A percentile compares a stretch with the other conserved stretches of the same genome.
These are phyloP conservation scores for Orchesellides sinensis DNA, from an alignment of 2,888 invertebrate genomes.

Conservation along the genomic window DNA sequence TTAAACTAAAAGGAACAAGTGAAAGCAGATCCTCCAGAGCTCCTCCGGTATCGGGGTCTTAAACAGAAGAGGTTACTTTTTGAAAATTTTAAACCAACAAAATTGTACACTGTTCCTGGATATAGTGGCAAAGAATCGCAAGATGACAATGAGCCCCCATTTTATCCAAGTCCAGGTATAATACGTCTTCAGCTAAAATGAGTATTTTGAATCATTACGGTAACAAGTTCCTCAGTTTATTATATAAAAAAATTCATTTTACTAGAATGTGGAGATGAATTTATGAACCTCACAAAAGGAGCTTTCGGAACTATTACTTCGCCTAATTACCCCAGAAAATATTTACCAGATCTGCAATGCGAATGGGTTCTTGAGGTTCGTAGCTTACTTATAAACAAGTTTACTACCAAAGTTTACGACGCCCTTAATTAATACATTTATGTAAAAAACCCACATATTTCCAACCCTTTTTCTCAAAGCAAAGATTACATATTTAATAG, in stretches of 20 bases:
- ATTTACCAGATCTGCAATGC: slow-evolving; percentile 63
- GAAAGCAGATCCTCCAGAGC: slow-evolving; percentile 25
- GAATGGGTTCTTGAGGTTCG: slow-evolving; percentile 71
- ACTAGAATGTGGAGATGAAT: slow-evolving; percentile 66
- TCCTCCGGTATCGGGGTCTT: slow-evolving; percentile 22
- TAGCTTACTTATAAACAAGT: background rate
- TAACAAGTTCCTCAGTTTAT: too few species aligned
- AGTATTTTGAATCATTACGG: background rate
- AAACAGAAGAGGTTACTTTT: slow-evolving; percentile 25
- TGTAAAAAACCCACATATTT: too few species aligned
- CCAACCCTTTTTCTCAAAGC: too few species aligned
- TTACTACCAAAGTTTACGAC: background rate
- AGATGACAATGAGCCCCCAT: slow-evolving; percentile 66
- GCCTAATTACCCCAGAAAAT: slow-evolving; percentile 70
- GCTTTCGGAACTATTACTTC: slow-evolving; percentile 66
- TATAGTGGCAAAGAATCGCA: slow-evolving; percentile 44
- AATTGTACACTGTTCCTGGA: slow-evolving; percentile 58
- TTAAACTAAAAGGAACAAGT: slow-evolving; percentile 11
- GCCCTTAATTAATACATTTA: too few species aligned
- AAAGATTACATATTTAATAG: too few species aligned
- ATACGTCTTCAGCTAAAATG: background rate
- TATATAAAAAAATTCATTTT: too few species aligned
- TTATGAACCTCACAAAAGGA: slow-evolving; percentile 64
- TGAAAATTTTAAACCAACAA: slow-evolving; percentile 50
- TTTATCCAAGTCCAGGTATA: slow-evolving; percentile 63